phyloP scores from a whole-genome alignment of 2,888 invertebrate genomes.

The Axea sp. region DNA sequence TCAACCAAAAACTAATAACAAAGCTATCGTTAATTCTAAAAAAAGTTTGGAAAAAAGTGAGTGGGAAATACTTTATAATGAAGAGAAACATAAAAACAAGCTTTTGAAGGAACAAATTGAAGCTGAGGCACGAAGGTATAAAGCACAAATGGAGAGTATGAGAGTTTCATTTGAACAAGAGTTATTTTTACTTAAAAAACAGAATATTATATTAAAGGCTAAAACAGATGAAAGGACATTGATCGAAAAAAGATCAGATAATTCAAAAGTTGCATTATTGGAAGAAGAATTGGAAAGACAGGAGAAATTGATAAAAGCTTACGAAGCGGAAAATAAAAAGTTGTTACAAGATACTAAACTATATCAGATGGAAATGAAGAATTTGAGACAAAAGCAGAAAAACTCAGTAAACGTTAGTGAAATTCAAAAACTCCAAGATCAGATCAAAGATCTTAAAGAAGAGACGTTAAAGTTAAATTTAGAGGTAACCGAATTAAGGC shows the following conservation, averaged over 20 bases:
- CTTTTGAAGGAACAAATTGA: constrained; percentile 74
- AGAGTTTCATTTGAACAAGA: constrained; percentile 74
- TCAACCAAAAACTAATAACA: constrained; percentile 62
- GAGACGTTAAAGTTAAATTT: constrained; percentile 71
- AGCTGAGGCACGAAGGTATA: constrained; percentile 73
- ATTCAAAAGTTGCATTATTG: constrained; percentile 67
- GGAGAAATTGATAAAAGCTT: constrained; percentile 73
- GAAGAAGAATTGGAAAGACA: constrained; percentile 75
- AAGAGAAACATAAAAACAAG: constrained; percentile 72
- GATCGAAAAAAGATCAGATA: constrained; percentile 67
- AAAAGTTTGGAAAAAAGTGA: constrained; percentile 66
- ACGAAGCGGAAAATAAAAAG: constrained; percentile 75
- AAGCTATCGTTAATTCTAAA: constrained; percentile 65
- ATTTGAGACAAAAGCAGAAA: constrained; percentile 66
- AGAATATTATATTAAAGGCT: constrained; percentile 75
- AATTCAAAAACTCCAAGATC: constrained; percentile 69
- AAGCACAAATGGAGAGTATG: constrained; percentile 73
- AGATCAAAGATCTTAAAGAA: constrained; percentile 74
- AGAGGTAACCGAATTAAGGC: constrained; percentile 71
- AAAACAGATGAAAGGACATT: constrained; percentile 73
- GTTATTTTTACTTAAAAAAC: constrained; percentile 74
- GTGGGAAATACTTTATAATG: constrained; percentile 73
- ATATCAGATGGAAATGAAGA: constrained; percentile 72
- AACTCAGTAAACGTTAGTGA: constrained; percentile 64
- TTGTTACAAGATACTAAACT: constrained; percentile 72